Evolutionary conservation across 1,140 invertebrate species (phyloP).

Genomic region (Microplitis demolitor): DNA sequence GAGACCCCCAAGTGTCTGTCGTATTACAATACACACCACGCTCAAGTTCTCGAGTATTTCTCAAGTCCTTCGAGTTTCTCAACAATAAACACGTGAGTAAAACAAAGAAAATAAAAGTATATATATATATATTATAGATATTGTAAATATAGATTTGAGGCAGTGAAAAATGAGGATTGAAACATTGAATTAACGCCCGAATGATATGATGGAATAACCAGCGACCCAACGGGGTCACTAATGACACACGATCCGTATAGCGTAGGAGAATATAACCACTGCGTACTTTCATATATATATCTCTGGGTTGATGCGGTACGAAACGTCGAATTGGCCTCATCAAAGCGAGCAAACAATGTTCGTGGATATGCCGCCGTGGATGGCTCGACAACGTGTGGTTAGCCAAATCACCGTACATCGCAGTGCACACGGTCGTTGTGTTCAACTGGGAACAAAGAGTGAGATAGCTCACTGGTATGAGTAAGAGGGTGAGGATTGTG

Average conservation of each 20-base stretch:
- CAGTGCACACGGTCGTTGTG: constrained; percentile 18
- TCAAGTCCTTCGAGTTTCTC: too few relatives aligned
- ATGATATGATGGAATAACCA: constrained; percentile 33
- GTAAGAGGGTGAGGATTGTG: constrained; percentile 11
- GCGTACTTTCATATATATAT: background rate
- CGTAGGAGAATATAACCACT: constrained; percentile 18
- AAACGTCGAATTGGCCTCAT: constrained; percentile 59
- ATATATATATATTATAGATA: too few relatives aligned
- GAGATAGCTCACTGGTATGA: background rate
- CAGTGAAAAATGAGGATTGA: background rate
- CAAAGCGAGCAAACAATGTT: constrained; percentile 61
- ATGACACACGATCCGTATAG: constrained; percentile 51
- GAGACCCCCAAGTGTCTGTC: too few relatives aligned
- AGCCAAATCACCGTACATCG: constrained; percentile 57
- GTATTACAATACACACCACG: too few relatives aligned
- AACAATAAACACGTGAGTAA: too few relatives aligned
- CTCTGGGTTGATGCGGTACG: constrained; percentile 3
- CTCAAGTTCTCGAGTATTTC: too few relatives aligned
- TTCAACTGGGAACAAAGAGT: background rate
- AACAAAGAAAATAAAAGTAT: too few relatives aligned
- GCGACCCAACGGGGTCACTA: constrained; percentile 51
- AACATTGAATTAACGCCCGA: background rate
- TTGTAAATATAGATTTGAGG: too few relatives aligned
- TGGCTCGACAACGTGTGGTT: constrained; percentile 61
- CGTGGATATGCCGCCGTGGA: constrained; percentile 47